These are phyloP conservation scores for Papilio xuthus DNA, from an alignment of 1,140 invertebrate species.

Conservation along the genomic window DNA sequence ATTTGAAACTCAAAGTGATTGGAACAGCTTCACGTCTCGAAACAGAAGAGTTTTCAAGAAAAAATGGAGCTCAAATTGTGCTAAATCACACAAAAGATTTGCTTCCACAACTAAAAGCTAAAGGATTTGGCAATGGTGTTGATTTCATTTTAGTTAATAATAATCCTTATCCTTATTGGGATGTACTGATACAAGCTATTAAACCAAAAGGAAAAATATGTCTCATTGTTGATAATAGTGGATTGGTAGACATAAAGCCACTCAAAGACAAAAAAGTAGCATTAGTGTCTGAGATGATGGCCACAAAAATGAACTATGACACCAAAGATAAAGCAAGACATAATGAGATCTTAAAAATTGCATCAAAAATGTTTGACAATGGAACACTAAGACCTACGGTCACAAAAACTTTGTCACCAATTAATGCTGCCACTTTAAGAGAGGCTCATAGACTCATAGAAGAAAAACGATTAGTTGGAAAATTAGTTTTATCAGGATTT, in stretches of 20 bases:
- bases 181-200: constrained; percentile 64
- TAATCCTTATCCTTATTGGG: constrained; percentile 73
- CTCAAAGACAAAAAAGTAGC: constrained; percentile 74
- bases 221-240: constrained; percentile 68
- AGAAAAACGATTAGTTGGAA: constrained; percentile 59
- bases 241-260: constrained; percentile 60
- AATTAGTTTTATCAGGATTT: constrained; percentile 56
- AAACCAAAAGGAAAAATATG: constrained; percentile 74
- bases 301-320: constrained; percentile 68
- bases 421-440: constrained; percentile 68
- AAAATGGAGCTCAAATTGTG: constrained; percentile 62
- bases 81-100: constrained; percentile 67
- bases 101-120: constrained; percentile 59
- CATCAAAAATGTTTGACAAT: constrained; percentile 65
- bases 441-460: constrained; percentile 67
- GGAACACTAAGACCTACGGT: constrained; percentile 62
- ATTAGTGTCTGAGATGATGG: constrained; percentile 71
- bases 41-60: constrained; percentile 56
- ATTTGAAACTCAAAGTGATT: constrained; percentile 67
- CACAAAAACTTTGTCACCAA: constrained; percentile 62
- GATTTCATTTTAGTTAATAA: constrained; percentile 72
- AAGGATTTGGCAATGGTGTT: constrained; percentile 60
- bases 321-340: constrained; percentile 65
- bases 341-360: constrained; percentile 61
- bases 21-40: constrained; percentile 70